Evolutionary conservation across 2,888 invertebrate genomes (phyloP).

Genomic region (Ophion ellenae): DNA sequence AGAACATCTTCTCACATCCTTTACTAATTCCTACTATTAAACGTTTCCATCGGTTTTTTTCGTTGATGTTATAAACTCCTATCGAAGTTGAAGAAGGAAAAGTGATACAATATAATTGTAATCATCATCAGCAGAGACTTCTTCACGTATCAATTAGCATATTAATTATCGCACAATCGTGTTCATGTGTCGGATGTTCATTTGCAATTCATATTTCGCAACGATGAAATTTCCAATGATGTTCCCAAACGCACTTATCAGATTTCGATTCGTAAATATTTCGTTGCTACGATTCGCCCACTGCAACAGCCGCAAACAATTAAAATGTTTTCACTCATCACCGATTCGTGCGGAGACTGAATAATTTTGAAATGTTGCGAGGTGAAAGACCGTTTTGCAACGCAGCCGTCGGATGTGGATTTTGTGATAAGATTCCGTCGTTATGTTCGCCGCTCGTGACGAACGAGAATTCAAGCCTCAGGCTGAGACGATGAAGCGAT

Average conservation of each 20-base stretch:
- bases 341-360: background rate
- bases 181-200: background rate
- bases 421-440: constrained; percentile 3
- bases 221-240: background rate
- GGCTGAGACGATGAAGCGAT: background rate
- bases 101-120: background rate
- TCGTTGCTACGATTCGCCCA: no score
- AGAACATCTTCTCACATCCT: no score
- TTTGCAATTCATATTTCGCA: background rate
- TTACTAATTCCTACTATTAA: no score
- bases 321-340: background rate
- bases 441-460: background rate
- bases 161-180: background rate
- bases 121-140: background rate
- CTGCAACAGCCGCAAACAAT: background rate
- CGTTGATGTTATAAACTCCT: no score
- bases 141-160: background rate
- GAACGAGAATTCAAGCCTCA: background rate
- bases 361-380: background rate
- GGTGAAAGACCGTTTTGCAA: background rate
- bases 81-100: no score
- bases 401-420: constrained; percentile 16
- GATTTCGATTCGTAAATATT: background rate
- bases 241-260: background rate
- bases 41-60: no score